Conservation (phyloP, 2,888 invertebrate species). For the Cryptocheilus praepositus region DNA sequence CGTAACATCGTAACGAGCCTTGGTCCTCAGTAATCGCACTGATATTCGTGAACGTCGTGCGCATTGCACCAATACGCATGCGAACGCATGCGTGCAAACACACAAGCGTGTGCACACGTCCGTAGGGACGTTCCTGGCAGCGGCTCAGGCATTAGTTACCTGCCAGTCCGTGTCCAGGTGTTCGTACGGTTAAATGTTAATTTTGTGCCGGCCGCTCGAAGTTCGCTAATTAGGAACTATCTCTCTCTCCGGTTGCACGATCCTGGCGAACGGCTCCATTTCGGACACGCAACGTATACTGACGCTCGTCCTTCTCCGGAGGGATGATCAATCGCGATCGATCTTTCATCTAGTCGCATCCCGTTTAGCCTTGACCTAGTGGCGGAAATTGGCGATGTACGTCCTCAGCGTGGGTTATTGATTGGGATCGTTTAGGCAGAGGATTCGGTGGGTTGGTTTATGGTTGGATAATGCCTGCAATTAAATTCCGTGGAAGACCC, state of each 20-base stretch:
- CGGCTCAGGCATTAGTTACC: slow-evolving; percentile 61
- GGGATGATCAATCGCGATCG: no score
- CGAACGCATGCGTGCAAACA: not conserved
- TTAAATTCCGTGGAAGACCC: no score
- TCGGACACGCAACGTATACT: slow-evolving; percentile 52
- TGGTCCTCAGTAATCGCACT: no score
- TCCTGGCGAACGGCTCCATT: slow-evolving; percentile 54
- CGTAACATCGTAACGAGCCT: slow-evolving; percentile 23
- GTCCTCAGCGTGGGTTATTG: no score
- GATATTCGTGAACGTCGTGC: slow-evolving; percentile 11
- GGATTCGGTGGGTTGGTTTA: no score
- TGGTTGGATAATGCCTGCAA: no score
- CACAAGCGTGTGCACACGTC: slow-evolving; percentile 7
- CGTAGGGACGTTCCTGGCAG: slow-evolving; percentile 32
- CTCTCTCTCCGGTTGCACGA: slow-evolving; percentile 26
- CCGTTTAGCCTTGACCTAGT: no score
- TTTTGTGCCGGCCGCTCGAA: slow-evolving; percentile 59
- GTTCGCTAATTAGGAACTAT: slow-evolving; percentile 69
- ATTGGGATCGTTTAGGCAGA: no score
- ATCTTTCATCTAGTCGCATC: no score
- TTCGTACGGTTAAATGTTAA: slow-evolving; percentile 68
- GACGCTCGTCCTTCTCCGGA: not conserved
- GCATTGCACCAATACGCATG: not conserved
- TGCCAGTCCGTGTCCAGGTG: slow-evolving; percentile 60
- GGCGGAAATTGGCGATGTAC: no score